Percentiles rank a stretch among this genome's conserved stretches.
Evolutionary conservation across 2,888 invertebrate genomes (phyloP).

Genomic region (Tenthredo amoena): DNA sequence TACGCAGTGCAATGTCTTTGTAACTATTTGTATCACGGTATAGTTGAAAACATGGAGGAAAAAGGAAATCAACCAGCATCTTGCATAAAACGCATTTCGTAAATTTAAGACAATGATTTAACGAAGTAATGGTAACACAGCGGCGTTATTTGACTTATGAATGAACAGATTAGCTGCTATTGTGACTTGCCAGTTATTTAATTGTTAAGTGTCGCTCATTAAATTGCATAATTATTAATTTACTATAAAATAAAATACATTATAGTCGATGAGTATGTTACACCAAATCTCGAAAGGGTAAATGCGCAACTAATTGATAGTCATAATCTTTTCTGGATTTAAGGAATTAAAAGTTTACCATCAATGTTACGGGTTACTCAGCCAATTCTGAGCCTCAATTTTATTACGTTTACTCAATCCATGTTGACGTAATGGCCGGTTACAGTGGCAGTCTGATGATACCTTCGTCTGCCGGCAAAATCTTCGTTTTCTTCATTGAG

Average conservation of each 20-base stretch:
- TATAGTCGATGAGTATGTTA: slow-evolving; percentile 14
- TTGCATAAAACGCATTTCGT: not conserved
- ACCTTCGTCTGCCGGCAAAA: slow-evolving; percentile 93
- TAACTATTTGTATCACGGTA: slow-evolving; percentile 23
- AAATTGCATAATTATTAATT: not conserved
- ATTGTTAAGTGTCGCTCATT: not conserved
- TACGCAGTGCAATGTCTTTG: not conserved
- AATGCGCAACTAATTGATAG: slow-evolving; percentile 2
- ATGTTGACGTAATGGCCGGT: slow-evolving; percentile 85
- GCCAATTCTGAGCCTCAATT: not conserved
- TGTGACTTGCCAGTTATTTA: not conserved
- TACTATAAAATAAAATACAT: not conserved
- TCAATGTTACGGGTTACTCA: not conserved
- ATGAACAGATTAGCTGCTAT: slow-evolving; percentile 25
- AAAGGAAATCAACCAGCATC: not conserved
- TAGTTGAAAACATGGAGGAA: not conserved
- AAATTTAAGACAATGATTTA: not conserved
- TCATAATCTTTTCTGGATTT: not conserved
- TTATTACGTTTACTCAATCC: slow-evolving; percentile 61
- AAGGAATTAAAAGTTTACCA: not conserved
- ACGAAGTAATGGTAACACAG: slow-evolving; percentile 23
- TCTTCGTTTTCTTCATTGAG: slow-evolving; percentile 97
- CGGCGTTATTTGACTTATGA: slow-evolving; percentile 9
- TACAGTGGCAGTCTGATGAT: slow-evolving; percentile 94
- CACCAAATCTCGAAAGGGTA: slow-evolving; percentile 3